Percentiles rank a stretch among this genome's conserved stretches.
Conservation (phyloP, 2,797 vertebrate species). For the Sebastes vulpes region DNA sequence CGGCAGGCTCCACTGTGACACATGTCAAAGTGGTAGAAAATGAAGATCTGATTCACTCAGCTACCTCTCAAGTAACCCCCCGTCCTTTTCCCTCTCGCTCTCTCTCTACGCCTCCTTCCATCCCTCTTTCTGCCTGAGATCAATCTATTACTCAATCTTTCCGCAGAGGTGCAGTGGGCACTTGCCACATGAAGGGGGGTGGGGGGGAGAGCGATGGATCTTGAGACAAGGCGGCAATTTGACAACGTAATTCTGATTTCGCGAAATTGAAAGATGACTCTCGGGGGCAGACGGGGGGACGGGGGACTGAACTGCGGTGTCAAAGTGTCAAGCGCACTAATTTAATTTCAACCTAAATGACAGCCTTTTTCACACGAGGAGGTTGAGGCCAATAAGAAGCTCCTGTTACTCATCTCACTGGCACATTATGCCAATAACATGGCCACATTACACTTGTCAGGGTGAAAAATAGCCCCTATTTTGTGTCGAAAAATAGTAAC, state of each 20-base stretch:
- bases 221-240: conserved; percentile 64
- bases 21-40: conserved; percentile 73
- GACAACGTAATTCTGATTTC: conserved; percentile 75
- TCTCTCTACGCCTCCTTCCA: background rate
- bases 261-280: conserved; percentile 65
- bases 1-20: conserved; percentile 45
- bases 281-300: conserved; percentile 9
- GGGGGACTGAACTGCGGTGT: conserved; percentile 44
- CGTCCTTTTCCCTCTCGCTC: background rate
- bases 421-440: conserved; percentile 59
- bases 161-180: conserved; percentile 37
- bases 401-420: conserved; percentile 36
- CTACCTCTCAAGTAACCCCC: conserved; percentile 8
- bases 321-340: conserved; percentile 64
- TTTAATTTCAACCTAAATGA: conserved; percentile 60
- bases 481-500: conserved; percentile 58
- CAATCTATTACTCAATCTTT: conserved; percentile 55
- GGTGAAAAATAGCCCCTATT: conserved; percentile 62
- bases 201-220: conserved; percentile 44
- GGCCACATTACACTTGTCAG: conserved; percentile 60
- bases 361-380: conserved; percentile 34
- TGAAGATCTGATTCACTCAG: conserved; percentile 74
- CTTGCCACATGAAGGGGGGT: conserved; percentile 6
- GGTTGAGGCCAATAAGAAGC: conserved; percentile 33
- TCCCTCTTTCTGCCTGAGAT: conserved; percentile 31